Conservation (phyloP, 2,113 vertebrate genomes). For the Dendrocopos noguchii region DNA sequence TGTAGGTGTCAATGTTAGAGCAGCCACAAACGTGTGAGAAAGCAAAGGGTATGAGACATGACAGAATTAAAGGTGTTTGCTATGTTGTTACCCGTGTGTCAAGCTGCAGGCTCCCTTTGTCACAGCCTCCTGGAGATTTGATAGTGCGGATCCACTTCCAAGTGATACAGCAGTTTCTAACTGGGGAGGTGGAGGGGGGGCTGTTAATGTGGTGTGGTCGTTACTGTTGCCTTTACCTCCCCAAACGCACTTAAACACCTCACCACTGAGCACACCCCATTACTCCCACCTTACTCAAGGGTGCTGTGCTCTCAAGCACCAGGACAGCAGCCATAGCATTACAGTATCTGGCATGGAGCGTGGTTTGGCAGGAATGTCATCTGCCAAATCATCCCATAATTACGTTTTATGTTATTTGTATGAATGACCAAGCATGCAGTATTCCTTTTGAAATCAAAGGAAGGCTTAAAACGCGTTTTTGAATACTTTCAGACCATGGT, state of each 20-base stretch:
- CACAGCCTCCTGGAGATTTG: conserved; percentile 82
- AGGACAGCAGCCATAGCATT: conserved; percentile 57
- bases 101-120: conserved; percentile 82
- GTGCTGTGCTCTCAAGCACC: conserved; percentile 51
- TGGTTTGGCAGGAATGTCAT: conserved; percentile 77
- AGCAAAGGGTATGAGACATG: conserved; percentile 87
- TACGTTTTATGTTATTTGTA: conserved; percentile 85
- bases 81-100: conserved; percentile 83
- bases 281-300: conserved; percentile 39
- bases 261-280: not conserved
- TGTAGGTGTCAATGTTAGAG: conserved; percentile 77
- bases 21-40: conserved; percentile 82
- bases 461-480: conserved; percentile 79
- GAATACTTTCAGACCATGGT: conserved; percentile 81
- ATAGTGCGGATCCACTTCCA: conserved; percentile 79
- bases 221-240: not conserved
- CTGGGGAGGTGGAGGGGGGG: conserved; percentile 25
- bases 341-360: conserved; percentile 75
- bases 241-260: conserved; percentile 34
- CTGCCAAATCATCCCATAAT: conserved; percentile 87
- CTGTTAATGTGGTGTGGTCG: conserved; percentile 27
- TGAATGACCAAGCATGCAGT: conserved; percentile 82
- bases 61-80: conserved; percentile 92
- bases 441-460: conserved; percentile 82
- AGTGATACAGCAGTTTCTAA: conserved; percentile 80